Base-by-base conservation (phyloP, 1,140 invertebrate species). In the Drosophila watanabei region DNA sequence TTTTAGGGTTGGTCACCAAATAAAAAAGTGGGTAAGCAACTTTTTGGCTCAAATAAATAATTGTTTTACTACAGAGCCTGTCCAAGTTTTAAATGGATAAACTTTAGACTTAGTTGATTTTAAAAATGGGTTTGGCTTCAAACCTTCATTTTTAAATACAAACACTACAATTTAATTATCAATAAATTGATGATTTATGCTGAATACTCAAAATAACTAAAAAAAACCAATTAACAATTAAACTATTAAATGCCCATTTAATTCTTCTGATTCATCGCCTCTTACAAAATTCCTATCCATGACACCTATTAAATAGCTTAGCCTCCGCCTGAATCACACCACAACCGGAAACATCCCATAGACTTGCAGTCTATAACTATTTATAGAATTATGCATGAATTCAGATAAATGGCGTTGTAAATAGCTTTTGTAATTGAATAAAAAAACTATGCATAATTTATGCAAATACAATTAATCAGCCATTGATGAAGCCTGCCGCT, bases 391-490 rank as follows among this genome's bases (percentile, higher is more conserved):
- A 63, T 75, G 66, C 57, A 70, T 75, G 56, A 60, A 78, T 72
- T 80, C 24, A 11, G 18, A 37, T 24, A 45, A 69, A 76, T 69
- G 63, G 65, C 63, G 41, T 59, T 70, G 61, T 59, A 58, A 54
- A 71, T 79, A 60, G 59, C 60, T 80, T 75, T 63, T 43, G 58
- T 73, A 90, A 89, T 82, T 79, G 75, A 86, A 57, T 39, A 51
- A 39, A 57, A 51, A 76, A 81, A 71, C 46, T 70, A 63, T 75
- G 77, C 69, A 76, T 82, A 90, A 86, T 86, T 77, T 80, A 90
- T 86, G 79, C 62, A 89, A 85, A 90, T 90, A 49, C 70, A 82
- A 90, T 89, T 90, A 84, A 78, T 85, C 62, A 84, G 39, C 59
- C 60, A 80, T 81, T 81, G 84, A 90, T 82, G 72, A 49, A 77